Base-by-base conservation (phyloP, 2,888 invertebrate genomes). In the Phorcus lineatus region DNA sequence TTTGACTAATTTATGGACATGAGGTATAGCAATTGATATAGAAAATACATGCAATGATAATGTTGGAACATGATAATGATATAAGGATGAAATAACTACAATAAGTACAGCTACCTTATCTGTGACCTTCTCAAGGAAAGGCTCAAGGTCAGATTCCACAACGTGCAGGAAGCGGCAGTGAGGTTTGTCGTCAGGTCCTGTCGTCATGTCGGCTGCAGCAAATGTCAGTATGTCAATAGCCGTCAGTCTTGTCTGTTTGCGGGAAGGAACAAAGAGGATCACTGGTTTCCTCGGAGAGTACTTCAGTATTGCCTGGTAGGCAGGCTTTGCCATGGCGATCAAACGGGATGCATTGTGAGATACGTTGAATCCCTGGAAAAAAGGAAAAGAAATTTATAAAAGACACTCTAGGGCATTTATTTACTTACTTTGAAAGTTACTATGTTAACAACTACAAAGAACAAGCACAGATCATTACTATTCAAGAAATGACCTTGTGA, bases 281-380 rank as follows among this genome's bases (percentile, higher is more conserved):
- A 90, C 91, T 3, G 93, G 92, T 80, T 92, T 92, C 80, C 89
- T 89, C 2, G 89, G 87, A 16, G 90, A 90, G 81, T 91, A 89
- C 36, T 97, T 95, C 1, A 96, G 91, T 54, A 99, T 96, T 0
- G 97, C 96, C 93, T 98, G 98, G 94, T 99, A 99, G 0, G 98
- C 97, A 0, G 99, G 99, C 91, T 99, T 98, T 0, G 97, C 97
- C 99, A 99, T 99, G 0, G 99, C 97, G 0, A 98, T 96, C 47
- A 99, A 95, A 16, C 99, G 95, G 0, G 99, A 97, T 0, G 97
- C 97, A 91, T 98, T 99, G 94, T 99, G 99, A 0, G 98, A 98
- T 62, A 99, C 97, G 94, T 99, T 99, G 94, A 98, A 97, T 19
- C 99, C 99, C 95, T 97, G 94, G 40, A 89, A 82, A 47, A 13